Conservation (phyloP, 1,140 invertebrate species). For the Solenopsis fugax region DNA sequence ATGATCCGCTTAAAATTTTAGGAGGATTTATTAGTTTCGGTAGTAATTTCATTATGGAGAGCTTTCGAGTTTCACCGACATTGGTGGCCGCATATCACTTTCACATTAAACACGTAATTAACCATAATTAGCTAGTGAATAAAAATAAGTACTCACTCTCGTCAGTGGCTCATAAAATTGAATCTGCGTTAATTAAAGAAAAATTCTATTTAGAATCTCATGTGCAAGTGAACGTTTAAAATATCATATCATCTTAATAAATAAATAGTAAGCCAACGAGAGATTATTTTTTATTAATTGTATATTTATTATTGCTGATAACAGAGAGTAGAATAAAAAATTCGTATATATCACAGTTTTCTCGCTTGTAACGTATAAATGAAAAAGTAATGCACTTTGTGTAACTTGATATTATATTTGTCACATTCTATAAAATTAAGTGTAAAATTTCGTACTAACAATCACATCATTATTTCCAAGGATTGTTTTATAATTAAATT, state of each 20-base stretch:
- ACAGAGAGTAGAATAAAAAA: not conserved
- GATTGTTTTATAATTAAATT: constrained; percentile 7
- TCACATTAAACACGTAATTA: constrained; percentile 60
- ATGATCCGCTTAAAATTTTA: constrained; percentile 62
- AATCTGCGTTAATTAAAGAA: not conserved
- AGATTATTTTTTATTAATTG: not conserved
- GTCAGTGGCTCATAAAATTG: constrained; percentile 17
- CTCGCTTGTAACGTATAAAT: not conserved
- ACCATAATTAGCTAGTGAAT: constrained; percentile 38
- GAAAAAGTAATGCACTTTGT: not conserved
- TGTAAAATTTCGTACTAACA: not conserved
- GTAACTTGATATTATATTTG: not conserved
- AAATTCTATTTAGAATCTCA: not conserved
- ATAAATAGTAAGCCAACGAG: too few relatives aligned
- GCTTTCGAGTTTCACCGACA: constrained; percentile 46
- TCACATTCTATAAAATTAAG: not conserved
- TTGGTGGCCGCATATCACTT: constrained; percentile 46
- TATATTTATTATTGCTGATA: not conserved
- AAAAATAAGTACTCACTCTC: not conserved
- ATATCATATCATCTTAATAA: not conserved
- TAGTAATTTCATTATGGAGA: constrained; percentile 56
- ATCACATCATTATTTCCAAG: not conserved
- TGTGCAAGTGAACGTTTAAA: not conserved
- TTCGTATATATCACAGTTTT: not conserved
- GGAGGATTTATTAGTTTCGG: constrained; percentile 57